Evolutionary conservation across 2,797 vertebrate species (phyloP).

Genomic region (Triplophysa yarkandensis): DNA sequence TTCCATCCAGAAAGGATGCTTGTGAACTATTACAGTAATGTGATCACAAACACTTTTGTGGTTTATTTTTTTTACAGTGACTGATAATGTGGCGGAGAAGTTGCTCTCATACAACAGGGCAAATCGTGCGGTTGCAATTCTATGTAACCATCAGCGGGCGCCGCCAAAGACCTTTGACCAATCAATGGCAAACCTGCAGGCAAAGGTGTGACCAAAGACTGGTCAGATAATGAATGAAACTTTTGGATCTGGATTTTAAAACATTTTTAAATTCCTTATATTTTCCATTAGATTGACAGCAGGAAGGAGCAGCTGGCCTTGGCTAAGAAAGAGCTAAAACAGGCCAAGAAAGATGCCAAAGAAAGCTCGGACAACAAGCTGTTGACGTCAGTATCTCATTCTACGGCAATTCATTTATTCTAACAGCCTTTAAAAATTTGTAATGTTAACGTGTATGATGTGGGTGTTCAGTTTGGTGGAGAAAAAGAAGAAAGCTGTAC

Average conservation of each 20-base stretch:
- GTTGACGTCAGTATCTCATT: slow-evolving; percentile 64
- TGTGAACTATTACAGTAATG: background rate
- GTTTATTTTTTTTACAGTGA: slow-evolving; percentile 58
- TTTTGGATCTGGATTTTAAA: background rate
- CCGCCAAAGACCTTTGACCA: slow-evolving; percentile 82
- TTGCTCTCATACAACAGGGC: slow-evolving; percentile 81
- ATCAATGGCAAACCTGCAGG: slow-evolving; percentile 78
- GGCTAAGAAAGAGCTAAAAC: slow-evolving; percentile 69
- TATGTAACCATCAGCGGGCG: slow-evolving; percentile 84
- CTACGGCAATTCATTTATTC: background rate
- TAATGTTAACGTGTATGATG: background rate
- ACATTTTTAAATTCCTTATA: background rate
- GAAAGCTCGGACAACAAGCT: slow-evolving; percentile 64
- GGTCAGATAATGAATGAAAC: background rate
- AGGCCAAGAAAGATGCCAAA: slow-evolving; percentile 73
- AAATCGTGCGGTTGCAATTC: slow-evolving; percentile 80
- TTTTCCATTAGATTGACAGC: slow-evolving; percentile 65
- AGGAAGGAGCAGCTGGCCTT: slow-evolving; percentile 71
- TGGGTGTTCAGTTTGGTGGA: slow-evolving; percentile 72
- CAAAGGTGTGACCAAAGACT: slow-evolving; percentile 60
- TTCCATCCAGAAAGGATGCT: background rate
- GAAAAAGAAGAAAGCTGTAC: slow-evolving; percentile 73
- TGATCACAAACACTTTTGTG: background rate
- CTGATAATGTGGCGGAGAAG: slow-evolving; percentile 72
- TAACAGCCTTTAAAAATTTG: background rate